These are phyloP conservation scores for Polypedilum vanderplanki DNA, from an alignment of 1,140 invertebrate species.

Conservation along the genomic window DNA sequence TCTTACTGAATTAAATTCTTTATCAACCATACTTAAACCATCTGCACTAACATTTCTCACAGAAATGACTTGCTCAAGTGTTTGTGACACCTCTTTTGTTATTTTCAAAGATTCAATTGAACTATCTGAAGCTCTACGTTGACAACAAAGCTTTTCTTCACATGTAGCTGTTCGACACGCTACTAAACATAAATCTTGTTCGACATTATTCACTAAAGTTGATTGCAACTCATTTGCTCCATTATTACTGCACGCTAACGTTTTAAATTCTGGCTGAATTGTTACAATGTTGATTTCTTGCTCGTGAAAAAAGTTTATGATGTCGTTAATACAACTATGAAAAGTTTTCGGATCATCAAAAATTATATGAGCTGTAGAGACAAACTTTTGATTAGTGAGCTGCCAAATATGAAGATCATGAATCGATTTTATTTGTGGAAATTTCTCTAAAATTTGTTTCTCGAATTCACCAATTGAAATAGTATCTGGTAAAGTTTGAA, in stretches of 20 bases:
- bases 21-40: not conserved
- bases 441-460: slow-evolving; percentile 55
- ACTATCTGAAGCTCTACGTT: not conserved
- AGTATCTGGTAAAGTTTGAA: slow-evolving; percentile 74
- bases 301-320: slow-evolving; percentile 60
- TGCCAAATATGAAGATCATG: slow-evolving; percentile 81
- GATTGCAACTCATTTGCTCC: slow-evolving; percentile 31
- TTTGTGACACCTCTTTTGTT: not conserved
- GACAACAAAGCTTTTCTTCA: not conserved
- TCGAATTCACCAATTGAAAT: slow-evolving; percentile 65
- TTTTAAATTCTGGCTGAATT: slow-evolving; percentile 69
- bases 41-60: not conserved
- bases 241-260: slow-evolving; percentile 32
- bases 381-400: slow-evolving; percentile 59
- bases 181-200: slow-evolving; percentile 36
- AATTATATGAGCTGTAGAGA: slow-evolving; percentile 67
- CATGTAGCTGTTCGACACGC: slow-evolving; percentile 34
- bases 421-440: slow-evolving; percentile 70
- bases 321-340: slow-evolving; percentile 46
- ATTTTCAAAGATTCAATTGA: not conserved
- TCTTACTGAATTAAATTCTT: not conserved
- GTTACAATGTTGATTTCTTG: slow-evolving; percentile 70
- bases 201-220: slow-evolving; percentile 32
- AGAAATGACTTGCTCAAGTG: not conserved
- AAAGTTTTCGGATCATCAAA: slow-evolving; percentile 51